These are phyloP conservation scores for Vesta saturnalis DNA, from an alignment of 2,888 invertebrate genomes.

Conservation along the genomic window DNA sequence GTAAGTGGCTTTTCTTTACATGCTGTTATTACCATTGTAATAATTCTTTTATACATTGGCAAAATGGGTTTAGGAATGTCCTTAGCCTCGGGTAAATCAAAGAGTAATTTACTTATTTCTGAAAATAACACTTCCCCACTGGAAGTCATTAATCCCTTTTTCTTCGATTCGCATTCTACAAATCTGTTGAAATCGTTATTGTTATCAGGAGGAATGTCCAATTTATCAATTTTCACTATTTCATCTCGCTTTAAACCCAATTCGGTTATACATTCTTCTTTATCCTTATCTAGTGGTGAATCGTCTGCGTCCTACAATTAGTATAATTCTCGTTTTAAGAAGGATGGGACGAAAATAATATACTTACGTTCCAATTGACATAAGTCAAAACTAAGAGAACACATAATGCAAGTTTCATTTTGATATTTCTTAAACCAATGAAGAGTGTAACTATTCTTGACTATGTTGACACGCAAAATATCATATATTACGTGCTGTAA, in stretches of 20 bases:
- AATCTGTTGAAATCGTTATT: not conserved
- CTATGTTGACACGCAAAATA: too few relatives aligned
- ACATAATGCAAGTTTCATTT: too few relatives aligned
- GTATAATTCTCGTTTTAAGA: too few relatives aligned
- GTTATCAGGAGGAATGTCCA: not conserved
- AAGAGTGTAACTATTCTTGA: too few relatives aligned
- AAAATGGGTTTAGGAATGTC: not conserved
- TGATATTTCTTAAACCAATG: too few relatives aligned
- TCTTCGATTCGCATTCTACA: not conserved
- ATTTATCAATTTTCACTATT: not conserved
- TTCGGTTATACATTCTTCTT: not conserved
- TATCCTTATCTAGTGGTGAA: not conserved
- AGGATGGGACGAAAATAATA: too few relatives aligned
- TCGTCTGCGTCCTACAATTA: too few relatives aligned
- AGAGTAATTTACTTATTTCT: not conserved
- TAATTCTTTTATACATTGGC: not conserved
- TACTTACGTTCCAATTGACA: too few relatives aligned
- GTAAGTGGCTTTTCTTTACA: not conserved
- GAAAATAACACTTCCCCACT: not conserved
- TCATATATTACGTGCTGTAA: too few relatives aligned
- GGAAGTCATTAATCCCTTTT: not conserved
- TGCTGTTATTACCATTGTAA: not conserved
- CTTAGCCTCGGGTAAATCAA: not conserved
- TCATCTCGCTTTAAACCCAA: not conserved
- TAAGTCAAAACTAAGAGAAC: too few relatives aligned